Conservation (phyloP, 53 echinoderm and acorn worm species). For the Echinarachnius parma region DNA sequence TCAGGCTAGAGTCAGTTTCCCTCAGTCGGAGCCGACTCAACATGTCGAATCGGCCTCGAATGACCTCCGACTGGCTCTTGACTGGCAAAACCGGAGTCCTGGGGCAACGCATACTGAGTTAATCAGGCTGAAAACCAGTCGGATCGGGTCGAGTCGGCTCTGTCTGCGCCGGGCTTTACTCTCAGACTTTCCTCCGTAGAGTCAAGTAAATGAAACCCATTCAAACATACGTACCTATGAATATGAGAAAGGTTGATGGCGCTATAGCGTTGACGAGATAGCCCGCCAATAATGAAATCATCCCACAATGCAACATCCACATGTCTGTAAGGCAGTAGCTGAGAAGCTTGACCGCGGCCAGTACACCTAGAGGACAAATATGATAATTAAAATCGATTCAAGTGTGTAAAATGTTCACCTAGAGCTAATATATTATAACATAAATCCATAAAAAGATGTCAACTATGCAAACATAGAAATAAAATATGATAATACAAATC, state of each 20-base stretch:
- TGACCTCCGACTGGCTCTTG: too few species aligned
- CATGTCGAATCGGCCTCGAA: too few species aligned
- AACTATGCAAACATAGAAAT: neutral
- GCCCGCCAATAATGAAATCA: neutral
- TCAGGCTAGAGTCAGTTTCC: neutral
- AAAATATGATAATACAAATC: neutral
- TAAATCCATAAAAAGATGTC: neutral
- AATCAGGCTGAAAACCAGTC: too few species aligned
- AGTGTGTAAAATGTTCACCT: too few species aligned
- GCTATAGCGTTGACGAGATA: conserved; percentile 4
- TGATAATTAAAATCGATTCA: neutral
- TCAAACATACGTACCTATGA: conserved; percentile 6
- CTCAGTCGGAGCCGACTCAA: too few species aligned
- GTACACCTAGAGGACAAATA: neutral
- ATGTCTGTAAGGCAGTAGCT: conserved; percentile 2
- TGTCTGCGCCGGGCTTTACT: too few species aligned
- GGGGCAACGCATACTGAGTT: too few species aligned
- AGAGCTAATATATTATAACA: neutral
- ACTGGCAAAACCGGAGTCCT: too few species aligned
- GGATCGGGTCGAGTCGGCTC: too few species aligned
- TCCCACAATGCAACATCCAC: conserved; percentile 19
- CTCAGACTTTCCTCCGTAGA: neutral
- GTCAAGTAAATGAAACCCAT: neutral
- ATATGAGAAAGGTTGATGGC: conserved; percentile 4
- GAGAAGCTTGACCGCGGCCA: neutral